phyloP scores from a whole-genome alignment of 2,113 vertebrate genomes.

The Pogonocichla stellata region DNA sequence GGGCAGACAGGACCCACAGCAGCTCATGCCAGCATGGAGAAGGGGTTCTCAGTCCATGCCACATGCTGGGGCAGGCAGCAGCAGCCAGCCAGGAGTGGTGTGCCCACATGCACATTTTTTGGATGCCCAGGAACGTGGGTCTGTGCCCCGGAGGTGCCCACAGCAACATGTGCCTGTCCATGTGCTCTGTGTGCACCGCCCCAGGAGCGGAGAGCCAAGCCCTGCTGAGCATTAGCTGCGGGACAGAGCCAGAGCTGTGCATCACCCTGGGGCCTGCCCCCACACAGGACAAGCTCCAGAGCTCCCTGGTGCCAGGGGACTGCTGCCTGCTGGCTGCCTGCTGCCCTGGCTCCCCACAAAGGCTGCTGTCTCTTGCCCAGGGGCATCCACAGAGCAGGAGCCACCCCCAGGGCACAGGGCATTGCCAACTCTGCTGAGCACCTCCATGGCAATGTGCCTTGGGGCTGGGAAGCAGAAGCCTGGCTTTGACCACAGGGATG shows the following conservation, averaged over 20 bases:
- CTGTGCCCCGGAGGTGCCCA: background rate
- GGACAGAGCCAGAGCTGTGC: background rate
- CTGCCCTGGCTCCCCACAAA: background rate
- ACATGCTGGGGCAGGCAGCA: background rate
- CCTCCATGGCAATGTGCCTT: background rate
- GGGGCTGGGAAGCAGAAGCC: background rate
- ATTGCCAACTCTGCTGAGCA: background rate
- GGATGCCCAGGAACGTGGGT: background rate
- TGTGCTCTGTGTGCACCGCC: rapidly evolving
- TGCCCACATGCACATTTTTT: rapidly evolving
- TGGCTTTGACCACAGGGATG: background rate
- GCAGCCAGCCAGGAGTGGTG: rapidly evolving
- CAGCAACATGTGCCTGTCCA: rapidly evolving
- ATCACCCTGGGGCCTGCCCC: background rate
- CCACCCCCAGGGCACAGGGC: background rate
- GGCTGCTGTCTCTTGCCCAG: background rate
- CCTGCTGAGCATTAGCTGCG: background rate
- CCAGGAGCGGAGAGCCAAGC: rapidly evolving
- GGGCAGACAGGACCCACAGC: rapidly evolving
- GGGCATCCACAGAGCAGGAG: background rate
- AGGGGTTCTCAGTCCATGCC: rapidly evolving
- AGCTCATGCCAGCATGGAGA: rapidly evolving
- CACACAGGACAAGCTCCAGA: background rate
- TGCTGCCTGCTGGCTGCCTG: background rate
- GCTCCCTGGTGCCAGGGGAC: background rate